Base-by-base conservation (phyloP, 2,797 vertebrate genomes). In the Gallinago solitaria region DNA sequence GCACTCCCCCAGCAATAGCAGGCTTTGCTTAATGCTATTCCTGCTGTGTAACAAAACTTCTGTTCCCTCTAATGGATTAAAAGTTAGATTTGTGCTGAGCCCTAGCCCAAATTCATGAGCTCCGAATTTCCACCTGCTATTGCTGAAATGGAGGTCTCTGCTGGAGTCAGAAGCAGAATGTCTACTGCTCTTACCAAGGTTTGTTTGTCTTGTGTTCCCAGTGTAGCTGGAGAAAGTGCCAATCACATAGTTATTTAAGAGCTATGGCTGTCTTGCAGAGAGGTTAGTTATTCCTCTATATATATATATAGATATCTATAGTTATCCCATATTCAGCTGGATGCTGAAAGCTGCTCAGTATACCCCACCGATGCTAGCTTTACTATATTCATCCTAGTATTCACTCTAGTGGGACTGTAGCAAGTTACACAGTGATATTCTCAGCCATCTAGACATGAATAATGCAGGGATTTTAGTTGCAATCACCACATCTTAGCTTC, bases 101-200 rank as follows among this genome's bases (percentile, higher is more conserved):
- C 39, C 27, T 4, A 11, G 23, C 5, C 5, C 35, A 54, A 68
- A 90, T 20, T 77, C 23, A 60, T 0, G 0, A 65, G 5, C 14
- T 59, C 35, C 2, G 0, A 24, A 73, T 65, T 69, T 76, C 67
- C 19, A 30, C 9, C 18, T 84, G 17, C 3, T 35, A 27, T 33
- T 70, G 30, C 25, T n/a, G 32, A 85, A 94, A 87, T 32, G 7
- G 9, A 94, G 28, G 11, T 6, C 6, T 68, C 14, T 80, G 20
- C 11, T 33, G 27, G 28, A 75, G 12, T 73, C 19, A 86, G 50
- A 83, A 78, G 9, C 25, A 64, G 35, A 32, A 68, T 0, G 0
- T 33, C 28, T 71, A 43, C 39, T 33, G 24, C 16, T 83, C 6
- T 76, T 83, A 32, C 3, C 7, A 48, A 69, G 45, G 18, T 53